These are phyloP conservation scores for Temnothorax longispinosus DNA, from an alignment of 1,140 invertebrate genomes.

Conservation along the genomic window DNA sequence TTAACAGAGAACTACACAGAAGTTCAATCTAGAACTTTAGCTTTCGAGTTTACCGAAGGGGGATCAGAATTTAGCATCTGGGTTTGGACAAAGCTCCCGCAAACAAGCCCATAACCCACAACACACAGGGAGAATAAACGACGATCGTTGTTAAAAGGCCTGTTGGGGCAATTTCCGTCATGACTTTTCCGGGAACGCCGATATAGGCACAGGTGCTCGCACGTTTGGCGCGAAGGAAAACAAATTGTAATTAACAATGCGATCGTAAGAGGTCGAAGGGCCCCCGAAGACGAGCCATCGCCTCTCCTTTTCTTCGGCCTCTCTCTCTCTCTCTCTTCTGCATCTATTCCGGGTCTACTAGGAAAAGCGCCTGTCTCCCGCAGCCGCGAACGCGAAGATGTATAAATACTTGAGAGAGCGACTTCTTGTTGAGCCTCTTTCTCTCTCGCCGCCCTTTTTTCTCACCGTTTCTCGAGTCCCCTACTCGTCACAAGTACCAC, in stretches of 20 bases:
- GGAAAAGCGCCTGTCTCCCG: slow-evolving; percentile 75
- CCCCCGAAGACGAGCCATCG: neutral
- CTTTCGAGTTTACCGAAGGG: neutral
- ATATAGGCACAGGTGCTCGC: slow-evolving; percentile 65
- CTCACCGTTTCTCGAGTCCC: slow-evolving; percentile 11
- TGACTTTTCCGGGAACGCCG: slow-evolving; percentile 52
- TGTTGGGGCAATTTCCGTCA: neutral
- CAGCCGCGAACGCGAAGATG: slow-evolving; percentile 66
- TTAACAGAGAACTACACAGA: neutral
- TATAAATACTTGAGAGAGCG: slow-evolving; percentile 72
- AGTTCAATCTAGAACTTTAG: neutral
- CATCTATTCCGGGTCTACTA: slow-evolving; percentile 80
- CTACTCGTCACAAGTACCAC: slow-evolving; percentile 44
- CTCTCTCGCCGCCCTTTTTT: slow-evolving; percentile 24
- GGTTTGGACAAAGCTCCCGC: slow-evolving; percentile 19
- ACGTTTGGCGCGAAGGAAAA: slow-evolving; percentile 65
- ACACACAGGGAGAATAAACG: slow-evolving; percentile 29
- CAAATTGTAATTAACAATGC: slow-evolving; percentile 70
- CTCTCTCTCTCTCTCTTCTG: slow-evolving; percentile 1
- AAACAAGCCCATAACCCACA: neutral
- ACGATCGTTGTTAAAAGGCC: slow-evolving; percentile 33
- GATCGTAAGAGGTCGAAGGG: slow-evolving; percentile 48
- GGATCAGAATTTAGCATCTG: slow-evolving; percentile 5
- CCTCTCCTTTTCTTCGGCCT: slow-evolving; percentile 49
- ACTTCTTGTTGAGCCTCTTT: neutral